Evolutionary conservation across 2,113 vertebrate genomes (phyloP).

Genomic region (Columba janthina): DNA sequence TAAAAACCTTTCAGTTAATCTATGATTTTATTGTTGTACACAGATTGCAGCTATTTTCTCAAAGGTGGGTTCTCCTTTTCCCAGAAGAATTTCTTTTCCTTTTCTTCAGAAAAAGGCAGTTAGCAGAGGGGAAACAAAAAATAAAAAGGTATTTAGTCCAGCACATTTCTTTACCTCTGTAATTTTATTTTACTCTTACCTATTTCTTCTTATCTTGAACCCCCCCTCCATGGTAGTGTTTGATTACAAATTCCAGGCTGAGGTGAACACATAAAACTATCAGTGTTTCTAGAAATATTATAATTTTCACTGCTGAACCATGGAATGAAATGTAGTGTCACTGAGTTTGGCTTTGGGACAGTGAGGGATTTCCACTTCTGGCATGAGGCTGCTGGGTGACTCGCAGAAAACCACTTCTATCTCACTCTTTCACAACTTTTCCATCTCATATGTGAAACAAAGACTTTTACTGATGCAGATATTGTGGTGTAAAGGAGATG

Average conservation of each 20-base stretch:
- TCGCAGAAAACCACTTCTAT: not conserved
- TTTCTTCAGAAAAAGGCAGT: not conserved
- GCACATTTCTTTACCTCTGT: not conserved
- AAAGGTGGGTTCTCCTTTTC: not conserved
- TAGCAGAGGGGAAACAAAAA: not conserved
- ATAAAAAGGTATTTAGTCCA: not conserved
- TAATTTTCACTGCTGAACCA: not conserved
- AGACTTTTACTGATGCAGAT: not conserved
- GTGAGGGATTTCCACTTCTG: not conserved
- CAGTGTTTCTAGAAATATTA: not conserved
- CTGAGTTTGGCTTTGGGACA: not conserved
- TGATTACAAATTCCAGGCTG: not conserved
- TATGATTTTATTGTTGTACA: not conserved
- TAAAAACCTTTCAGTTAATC: not conserved
- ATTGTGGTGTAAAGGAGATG: not conserved
- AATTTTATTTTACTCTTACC: not conserved
- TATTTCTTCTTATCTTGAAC: not conserved
- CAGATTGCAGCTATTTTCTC: not conserved
- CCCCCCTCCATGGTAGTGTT: not conserved
- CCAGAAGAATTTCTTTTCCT: not conserved
- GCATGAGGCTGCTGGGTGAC: not conserved
- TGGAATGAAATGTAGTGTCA: not conserved
- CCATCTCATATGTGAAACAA: not conserved
- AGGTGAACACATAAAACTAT: not conserved
- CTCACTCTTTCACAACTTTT: not conserved